Evolutionary conservation across 2,888 invertebrate genomes (phyloP).

Genomic region (Leucoma salicis): DNA sequence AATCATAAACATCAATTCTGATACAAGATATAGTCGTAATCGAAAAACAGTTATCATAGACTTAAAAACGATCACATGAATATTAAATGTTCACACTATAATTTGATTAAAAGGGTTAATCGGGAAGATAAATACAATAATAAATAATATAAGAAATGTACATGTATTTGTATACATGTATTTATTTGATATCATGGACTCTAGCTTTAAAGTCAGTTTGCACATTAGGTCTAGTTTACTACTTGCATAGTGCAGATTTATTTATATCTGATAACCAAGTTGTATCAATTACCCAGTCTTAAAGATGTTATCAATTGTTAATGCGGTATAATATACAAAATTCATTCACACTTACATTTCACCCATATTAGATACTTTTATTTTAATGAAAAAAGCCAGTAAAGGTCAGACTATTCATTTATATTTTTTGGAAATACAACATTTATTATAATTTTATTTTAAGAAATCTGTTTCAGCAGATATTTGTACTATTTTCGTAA

Average conservation of each 20-base stretch:
- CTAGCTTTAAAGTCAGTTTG: background rate
- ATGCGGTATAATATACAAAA: no score
- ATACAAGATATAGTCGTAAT: conserved; percentile 21
- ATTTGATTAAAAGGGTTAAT: conserved; percentile 24
- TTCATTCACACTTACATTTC: no score
- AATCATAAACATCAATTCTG: conserved; percentile 13
- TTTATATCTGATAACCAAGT: background rate
- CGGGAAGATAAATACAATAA: background rate
- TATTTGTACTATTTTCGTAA: no score
- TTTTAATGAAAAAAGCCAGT: no score
- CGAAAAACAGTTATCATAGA: conserved; percentile 23
- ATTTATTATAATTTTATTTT: no score
- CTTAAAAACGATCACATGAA: conserved; percentile 3
- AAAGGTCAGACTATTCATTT: no score
- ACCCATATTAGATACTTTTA: no score
- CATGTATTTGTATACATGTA: background rate
- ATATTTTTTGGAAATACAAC: no score
- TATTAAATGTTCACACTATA: conserved; percentile 7
- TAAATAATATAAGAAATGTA: background rate
- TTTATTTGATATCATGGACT: background rate
- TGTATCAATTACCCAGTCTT: conserved; percentile 3
- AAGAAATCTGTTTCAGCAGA: no score
- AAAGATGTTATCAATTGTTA: conserved; percentile 2
- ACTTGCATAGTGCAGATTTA: background rate
- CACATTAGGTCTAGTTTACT: background rate